Evolutionary conservation across 1,140 invertebrate genomes (phyloP).

Genomic region (Euura saliciscinereae): DNA sequence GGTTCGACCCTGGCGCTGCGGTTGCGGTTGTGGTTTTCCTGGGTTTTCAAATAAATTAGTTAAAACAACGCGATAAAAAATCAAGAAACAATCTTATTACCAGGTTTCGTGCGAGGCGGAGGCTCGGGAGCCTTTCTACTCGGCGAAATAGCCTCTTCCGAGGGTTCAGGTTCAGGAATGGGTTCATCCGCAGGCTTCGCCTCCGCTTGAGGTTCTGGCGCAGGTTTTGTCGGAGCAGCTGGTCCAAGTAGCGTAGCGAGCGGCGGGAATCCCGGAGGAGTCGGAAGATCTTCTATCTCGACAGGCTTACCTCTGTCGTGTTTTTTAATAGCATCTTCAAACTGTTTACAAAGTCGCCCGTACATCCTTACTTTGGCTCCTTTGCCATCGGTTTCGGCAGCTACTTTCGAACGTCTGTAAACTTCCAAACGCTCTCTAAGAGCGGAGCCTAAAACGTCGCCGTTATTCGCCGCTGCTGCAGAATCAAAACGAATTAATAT

Average conservation of each 20-base stretch:
- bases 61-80: neutral
- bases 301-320: conserved; percentile 79
- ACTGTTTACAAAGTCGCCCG: conserved; percentile 93
- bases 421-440: conserved; percentile 83
- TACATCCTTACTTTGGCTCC: conserved; percentile 85
- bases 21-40: conserved; percentile 14
- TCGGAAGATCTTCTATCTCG: conserved; percentile 83
- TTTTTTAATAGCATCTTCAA: conserved; percentile 85
- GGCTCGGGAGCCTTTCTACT: conserved; percentile 14
- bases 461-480: conserved; percentile 53
- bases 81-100: conserved; percentile 11
- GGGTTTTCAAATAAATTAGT: conserved; percentile 1
- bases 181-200: conserved; percentile 23
- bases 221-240: conserved; percentile 35
- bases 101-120: conserved; percentile 13
- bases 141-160: conserved; percentile 18
- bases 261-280: conserved; percentile 79
- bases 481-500: no score
- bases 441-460: conserved; percentile 76
- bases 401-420: conserved; percentile 74
- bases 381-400: conserved; percentile 81
- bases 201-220: conserved; percentile 28
- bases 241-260: conserved; percentile 36
- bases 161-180: conserved; percentile 28
- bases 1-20: conserved; percentile 52